phyloP scores from a whole-genome alignment of 2,888 invertebrate species.

The Xestia sexstrigata region DNA sequence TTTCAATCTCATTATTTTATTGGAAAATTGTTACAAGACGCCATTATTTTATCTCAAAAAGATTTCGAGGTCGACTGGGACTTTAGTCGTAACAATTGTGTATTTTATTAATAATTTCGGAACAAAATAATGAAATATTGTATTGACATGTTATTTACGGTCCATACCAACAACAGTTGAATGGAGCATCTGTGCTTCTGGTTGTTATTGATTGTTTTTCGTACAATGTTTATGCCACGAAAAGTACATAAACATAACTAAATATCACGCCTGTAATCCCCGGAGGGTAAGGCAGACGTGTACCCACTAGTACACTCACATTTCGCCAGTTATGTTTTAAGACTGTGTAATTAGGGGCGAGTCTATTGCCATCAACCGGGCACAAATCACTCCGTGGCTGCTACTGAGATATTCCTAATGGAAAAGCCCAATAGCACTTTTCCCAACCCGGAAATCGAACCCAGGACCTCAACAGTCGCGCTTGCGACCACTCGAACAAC shows the following conservation, averaged over 20 bases:
- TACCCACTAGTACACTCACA: background rate
- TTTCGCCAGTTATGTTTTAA: no score
- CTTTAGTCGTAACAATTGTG: background rate
- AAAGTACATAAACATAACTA: background rate
- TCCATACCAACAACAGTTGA: background rate
- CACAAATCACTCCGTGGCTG: no score
- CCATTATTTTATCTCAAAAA: conserved; percentile 19
- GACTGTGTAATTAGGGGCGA: no score
- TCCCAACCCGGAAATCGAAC: no score
- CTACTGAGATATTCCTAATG: no score
- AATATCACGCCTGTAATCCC: background rate
- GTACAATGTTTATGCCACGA: background rate
- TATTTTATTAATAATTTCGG: background rate
- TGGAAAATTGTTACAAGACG: conserved; percentile 31
- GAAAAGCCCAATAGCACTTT: no score
- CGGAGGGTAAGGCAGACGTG: background rate
- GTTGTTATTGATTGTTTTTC: background rate
- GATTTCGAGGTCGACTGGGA: background rate
- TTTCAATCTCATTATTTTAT: conserved; percentile 52
- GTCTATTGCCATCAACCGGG: no score
- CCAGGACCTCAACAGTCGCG: no score
- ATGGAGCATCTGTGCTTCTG: background rate
- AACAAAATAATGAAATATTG: background rate
- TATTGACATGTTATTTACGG: background rate
- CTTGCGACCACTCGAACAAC: no score